Base-by-base conservation (phyloP, 2,888 invertebrate genomes). In the Chrysina gloriosa region DNA sequence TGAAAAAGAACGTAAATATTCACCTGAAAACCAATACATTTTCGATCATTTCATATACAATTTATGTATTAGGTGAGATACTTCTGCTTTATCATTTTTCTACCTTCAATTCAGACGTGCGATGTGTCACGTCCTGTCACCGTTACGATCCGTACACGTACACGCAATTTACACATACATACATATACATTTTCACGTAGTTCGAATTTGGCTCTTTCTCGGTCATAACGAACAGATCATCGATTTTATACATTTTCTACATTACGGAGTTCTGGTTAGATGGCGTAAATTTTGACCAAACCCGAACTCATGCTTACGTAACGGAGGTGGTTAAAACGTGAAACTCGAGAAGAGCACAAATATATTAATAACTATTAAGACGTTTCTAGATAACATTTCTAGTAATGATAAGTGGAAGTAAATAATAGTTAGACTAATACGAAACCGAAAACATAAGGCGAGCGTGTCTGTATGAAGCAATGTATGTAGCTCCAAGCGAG, bases 221-320 rank as follows among this genome's bases (percentile, higher is more conserved):
- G 29, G 23, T 23, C 31, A 11, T 31, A 29, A 52, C 14, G 52
- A 29, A 52, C n/a, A 52, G 29, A 52, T 29, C 29, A 50, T 52
- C 14, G 52, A 52, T 52, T 52, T 52, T 52, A 52, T 52, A 23
- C 29, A 29, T 52, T 42, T 52, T 31, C 31, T 27, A 14, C 52
- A 31, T 52, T 52, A 27, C 29, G 16, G 31, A 14, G 5, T 27
- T 52, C 16, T 31, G 29, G 52, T 52, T 52, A 52, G 52, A 19
- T 52, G 52, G 52, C 52, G 52, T 52, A 52, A 52, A 52, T 52
- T 29, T 29, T 29, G 29, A 27, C 52, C 52, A 31, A 9, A 27
- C 52, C 7, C 42, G 27, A 52, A 29, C 27, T 19, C 52, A 23
- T 31, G 23, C 29, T 29, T 52, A 52, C 29, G 29, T 31, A 31